These are phyloP conservation scores for Leucophenga maculata DNA, from an alignment of 2,888 invertebrate species.

Conservation along the genomic window DNA sequence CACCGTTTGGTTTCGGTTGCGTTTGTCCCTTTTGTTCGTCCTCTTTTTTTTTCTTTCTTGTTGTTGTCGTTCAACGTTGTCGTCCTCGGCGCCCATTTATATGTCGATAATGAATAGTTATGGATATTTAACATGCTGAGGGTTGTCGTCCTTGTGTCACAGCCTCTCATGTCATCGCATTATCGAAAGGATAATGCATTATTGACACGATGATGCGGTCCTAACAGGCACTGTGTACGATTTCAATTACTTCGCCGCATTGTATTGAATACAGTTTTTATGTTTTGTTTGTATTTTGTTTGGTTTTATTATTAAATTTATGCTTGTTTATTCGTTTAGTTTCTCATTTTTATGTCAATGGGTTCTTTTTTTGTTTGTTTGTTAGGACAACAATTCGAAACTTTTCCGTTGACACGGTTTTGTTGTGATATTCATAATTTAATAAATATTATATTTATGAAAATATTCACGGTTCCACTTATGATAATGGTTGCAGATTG, in stretches of 20 bases:
- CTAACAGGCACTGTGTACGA: conserved; percentile 12
- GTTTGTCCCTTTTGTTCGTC: conserved; percentile 18
- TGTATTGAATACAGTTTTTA: conserved; percentile 42
- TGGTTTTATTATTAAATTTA: conserved; percentile 60
- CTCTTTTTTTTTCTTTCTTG: too few relatives aligned
- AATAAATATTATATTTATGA: conserved; percentile 21
- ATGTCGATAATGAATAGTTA: conserved; percentile 65
- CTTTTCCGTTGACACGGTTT: neutral
- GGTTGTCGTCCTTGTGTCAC: neutral
- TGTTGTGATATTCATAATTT: conserved; percentile 12
- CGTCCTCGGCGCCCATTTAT: conserved; percentile 46
- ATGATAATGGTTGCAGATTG: conserved; percentile 35
- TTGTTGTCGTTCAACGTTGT: conserved; percentile 11
- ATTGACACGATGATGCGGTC: conserved; percentile 36
- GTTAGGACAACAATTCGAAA: neutral
- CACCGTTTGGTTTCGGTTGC: conserved; percentile 8
- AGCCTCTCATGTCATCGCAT: conserved; percentile 14
- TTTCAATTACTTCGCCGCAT: conserved; percentile 39
- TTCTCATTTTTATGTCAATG: conserved; percentile 4
- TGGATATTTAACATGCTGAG: conserved; percentile 54
- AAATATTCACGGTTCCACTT: neutral
- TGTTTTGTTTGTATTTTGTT: conserved; percentile 50
- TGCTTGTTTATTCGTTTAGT: conserved; percentile 47
- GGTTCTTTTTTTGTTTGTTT: conserved; percentile 16
- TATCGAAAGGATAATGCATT: conserved; percentile 48